Evolutionary conservation across 2,797 vertebrate species (phyloP).

Genomic region (Lagocephalus sceleratus): DNA sequence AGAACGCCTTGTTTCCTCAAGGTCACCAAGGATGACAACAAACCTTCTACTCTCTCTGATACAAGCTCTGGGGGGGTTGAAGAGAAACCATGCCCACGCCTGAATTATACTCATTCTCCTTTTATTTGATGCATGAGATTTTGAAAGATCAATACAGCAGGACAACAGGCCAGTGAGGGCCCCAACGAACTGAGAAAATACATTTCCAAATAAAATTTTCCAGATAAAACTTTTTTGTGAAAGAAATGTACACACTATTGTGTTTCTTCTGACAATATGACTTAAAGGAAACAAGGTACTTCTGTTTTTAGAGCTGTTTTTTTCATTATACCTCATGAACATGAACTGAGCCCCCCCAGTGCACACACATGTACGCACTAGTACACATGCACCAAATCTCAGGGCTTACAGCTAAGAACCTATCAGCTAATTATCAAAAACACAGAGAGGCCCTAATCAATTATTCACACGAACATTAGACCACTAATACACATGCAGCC

Average conservation of each 20-base stretch:
- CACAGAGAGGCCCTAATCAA: constrained; percentile 87
- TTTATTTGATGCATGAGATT: constrained; percentile 66
- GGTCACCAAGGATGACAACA: constrained; percentile 59
- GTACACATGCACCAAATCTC: constrained; percentile 73
- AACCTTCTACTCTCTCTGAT: constrained; percentile 49
- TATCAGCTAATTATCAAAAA: constrained; percentile 93
- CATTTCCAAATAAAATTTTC: no score
- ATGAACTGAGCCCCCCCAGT: constrained; percentile 25
- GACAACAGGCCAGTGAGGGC: constrained; percentile 41
- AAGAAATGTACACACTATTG: no score
- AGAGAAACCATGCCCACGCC: constrained; percentile 36
- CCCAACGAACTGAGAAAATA: no score
- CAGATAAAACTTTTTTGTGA: no score
- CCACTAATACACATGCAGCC: constrained; percentile 82
- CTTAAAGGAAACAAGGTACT: constrained; percentile 44
- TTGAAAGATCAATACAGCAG: constrained; percentile 68
- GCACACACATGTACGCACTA: constrained; percentile 13
- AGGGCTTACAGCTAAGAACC: constrained; percentile 82
- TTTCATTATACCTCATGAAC: constrained; percentile 60
- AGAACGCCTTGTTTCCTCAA: constrained; percentile 64
- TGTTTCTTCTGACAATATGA: constrained; percentile 12
- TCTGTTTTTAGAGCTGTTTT: constrained; percentile 46
- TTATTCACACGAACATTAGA: constrained; percentile 95
- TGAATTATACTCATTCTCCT: constrained; percentile 60
- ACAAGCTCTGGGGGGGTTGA: constrained; percentile 49